A percentile compares a stretch with the other conserved stretches of the same genome.
These are phyloP conservation scores for Celastrina argiolus DNA, from an alignment of 2,888 invertebrate genomes.

Conservation along the genomic window DNA sequence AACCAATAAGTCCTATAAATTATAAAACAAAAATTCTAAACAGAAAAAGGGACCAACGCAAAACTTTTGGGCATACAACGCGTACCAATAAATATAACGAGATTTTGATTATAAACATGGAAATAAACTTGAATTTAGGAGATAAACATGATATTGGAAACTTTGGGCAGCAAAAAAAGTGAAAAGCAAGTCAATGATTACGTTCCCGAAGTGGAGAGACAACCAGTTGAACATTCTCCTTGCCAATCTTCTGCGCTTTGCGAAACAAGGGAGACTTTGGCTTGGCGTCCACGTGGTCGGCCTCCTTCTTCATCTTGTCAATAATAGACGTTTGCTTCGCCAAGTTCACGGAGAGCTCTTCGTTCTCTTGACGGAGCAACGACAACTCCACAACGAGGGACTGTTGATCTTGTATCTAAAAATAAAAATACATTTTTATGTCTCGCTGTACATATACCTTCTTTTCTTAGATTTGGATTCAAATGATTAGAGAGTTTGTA, in stretches of 20 bases:
- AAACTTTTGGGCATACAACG: neutral
- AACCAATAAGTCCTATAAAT: neutral
- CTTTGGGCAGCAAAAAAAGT: neutral
- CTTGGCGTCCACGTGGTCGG: conserved; percentile 50
- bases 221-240: conserved; percentile 60
- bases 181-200: conserved; percentile 46
- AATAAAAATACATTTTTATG: neutral
- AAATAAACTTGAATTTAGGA: neutral
- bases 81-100: neutral
- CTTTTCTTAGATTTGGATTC: no score
- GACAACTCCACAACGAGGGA: conserved; percentile 68
- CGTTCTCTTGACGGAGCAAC: conserved; percentile 68
- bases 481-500: no score
- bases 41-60: neutral
- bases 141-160: conserved; percentile 7
- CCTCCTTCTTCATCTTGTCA: conserved; percentile 65
- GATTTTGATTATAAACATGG: neutral
- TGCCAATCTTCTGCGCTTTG: conserved; percentile 62
- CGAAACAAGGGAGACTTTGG: conserved; percentile 64
- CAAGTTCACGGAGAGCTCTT: conserved; percentile 62
- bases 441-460: no score
- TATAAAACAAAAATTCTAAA: neutral
- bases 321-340: conserved; percentile 67
- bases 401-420: conserved; percentile 70
- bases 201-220: conserved; percentile 70